Base-by-base conservation (phyloP, 2,888 invertebrate species). In the Steromphala cineraria region DNA sequence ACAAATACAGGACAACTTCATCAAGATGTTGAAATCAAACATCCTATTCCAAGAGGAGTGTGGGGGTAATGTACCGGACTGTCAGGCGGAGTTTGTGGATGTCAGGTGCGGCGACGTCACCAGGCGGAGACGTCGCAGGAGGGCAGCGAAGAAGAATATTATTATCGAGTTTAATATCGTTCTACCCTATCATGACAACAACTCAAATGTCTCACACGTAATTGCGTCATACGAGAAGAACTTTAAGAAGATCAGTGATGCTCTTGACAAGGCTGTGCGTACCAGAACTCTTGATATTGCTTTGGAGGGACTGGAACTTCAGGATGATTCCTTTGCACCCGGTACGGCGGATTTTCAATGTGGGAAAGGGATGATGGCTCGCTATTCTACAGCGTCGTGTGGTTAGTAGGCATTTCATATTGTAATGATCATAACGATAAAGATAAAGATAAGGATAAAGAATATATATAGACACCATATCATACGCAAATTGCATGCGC, bases 101-200 rank as follows among this genome's bases (percentile, higher is more conserved):
- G 81, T 85, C 13, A 82, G 67, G 28, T 85, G 85, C 76, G 85
- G 85, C n/a, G 80, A 80, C 13, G 77, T 62, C 10, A 53, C 80
- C 19, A 10, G 81, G 1, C 74, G 82, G 19, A 75, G 62, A 71
- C 81, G 84, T 28, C 46, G 46, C 1, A 5, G 46, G 46, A 46
- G 46, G 46, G 62, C 21, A 24, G 79, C 79, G 13, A 67, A 52
- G 19, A 46, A 24, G 17, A 75, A 75, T 36, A n/a, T 74, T 19
- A 74, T 10, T n/a, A 21, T n/a, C 10, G 53, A 74, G 40, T 74
- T 52, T 46, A 75, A 82, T 17, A 31, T 84, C 10, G 67, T 79
- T 17, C 19, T 84, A 28, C 82, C 83, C 7, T 80, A 79, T 31
- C 52, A 24, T 21, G 31, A 36, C 2, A 71, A 24, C 3, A 80